Percentiles rank a stretch among this genome's conserved stretches.
These are phyloP conservation scores for Cerastoderma edule DNA, from an alignment of 2,888 invertebrate genomes.

Conservation along the genomic window DNA sequence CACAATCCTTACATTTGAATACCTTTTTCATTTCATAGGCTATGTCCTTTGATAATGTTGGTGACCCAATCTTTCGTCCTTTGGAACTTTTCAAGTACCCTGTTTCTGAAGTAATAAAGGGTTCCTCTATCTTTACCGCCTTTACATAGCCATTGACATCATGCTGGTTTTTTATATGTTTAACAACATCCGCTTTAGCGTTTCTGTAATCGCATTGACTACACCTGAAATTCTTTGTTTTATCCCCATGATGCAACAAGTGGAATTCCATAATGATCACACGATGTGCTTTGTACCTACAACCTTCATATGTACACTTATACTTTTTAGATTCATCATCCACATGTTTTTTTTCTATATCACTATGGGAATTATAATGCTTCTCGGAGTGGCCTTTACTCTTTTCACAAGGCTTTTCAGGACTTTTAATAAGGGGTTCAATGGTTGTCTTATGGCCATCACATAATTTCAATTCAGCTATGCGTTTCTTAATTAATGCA, in stretches of 20 bases:
- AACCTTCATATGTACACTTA: constrained; percentile 59
- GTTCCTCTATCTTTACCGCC: background rate
- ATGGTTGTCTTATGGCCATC: too few relatives aligned
- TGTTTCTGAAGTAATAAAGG: constrained; percentile 2
- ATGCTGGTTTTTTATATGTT: constrained; percentile 41
- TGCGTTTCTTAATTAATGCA: constrained; percentile 37
- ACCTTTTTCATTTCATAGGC: constrained; percentile 18
- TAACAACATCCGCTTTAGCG: constrained; percentile 36
- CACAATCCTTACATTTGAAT: constrained; percentile 64
- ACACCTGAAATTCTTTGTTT: constrained; percentile 47
- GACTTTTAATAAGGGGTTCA: too few relatives aligned
- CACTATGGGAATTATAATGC: too few relatives aligned
- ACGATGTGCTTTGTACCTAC: constrained; percentile 60
- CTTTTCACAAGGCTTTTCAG: too few relatives aligned
- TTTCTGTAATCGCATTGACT: constrained; percentile 56
- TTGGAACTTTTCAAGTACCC: background rate
- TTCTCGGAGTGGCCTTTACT: too few relatives aligned
- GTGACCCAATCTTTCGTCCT: constrained; percentile 6
- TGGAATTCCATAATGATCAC: constrained; percentile 40
- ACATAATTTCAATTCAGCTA: background rate
- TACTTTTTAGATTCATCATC: background rate
- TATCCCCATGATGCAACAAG: constrained; percentile 43
- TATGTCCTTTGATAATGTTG: constrained; percentile 22
- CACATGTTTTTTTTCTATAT: background rate
- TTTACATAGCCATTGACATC: background rate